Base-by-base conservation (phyloP, 1,140 invertebrate species). In the Zaprionus africanus region DNA sequence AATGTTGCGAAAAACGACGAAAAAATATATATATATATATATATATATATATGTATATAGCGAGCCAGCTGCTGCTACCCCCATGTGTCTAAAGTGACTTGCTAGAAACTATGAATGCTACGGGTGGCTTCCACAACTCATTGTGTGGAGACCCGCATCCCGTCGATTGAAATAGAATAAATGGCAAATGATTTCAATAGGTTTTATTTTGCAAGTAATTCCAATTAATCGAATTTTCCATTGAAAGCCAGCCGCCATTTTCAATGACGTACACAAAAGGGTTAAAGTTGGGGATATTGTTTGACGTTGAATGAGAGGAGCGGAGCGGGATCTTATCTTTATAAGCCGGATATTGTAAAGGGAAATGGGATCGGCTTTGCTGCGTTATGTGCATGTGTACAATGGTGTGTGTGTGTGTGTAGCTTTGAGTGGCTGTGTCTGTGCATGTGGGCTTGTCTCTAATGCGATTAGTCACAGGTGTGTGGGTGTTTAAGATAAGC, bases 201-300 rank as follows among this genome's bases (percentile, higher is more conserved):
- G 73, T 76, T 67, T 77, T 82, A 11, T 82, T 83, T 28, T 85
- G 82, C 81, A 79, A 81, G 85, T 82, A 88, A 84, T 81, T 76
- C 72, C 43, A 90, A 69, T 79, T 90, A 90, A 88, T 90, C 65
- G 85, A 90, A 66, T 79, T 81, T 81, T 65, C 78, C 77, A 87
- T 79, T 19, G 68, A 74, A 76, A 61, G 6, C 11, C 22, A 56
- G 0, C 41, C n/a, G 41, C 41, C 41, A 46, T 46, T 46, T 46
- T 46, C n/a, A 7, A 46, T 46, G 41, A 46, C n/a, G 41, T 17
- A 46, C 41, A 46, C 41, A 46, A 46, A 46, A 46, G 41, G 41
- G 41, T 46, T 46, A 46, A 17, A 46, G 41, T 9, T 46, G 41
- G 6, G 17, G 17, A 17, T 4, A 46, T 17, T 17, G n/a, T 46